Base-by-base conservation (phyloP, 2,888 invertebrate species). In the Nematopogon swammerdamellus region DNA sequence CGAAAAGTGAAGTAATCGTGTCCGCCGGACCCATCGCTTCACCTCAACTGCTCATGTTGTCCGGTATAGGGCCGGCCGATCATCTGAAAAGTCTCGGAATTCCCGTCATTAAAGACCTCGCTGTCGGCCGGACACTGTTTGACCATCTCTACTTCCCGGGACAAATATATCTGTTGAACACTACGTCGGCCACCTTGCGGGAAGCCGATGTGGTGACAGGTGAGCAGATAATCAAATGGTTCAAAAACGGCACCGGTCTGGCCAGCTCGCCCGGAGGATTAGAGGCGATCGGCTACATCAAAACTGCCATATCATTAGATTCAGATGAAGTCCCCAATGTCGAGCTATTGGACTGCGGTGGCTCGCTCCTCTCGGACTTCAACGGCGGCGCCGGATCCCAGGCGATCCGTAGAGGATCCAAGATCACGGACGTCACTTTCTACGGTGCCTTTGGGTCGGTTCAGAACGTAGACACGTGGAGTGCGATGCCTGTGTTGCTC, bases 1-100 rank as follows among this genome's bases (percentile, higher is more conserved):
- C 89, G 4, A 82, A 81, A 44, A 88, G 89, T 60, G 94, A 94
- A 72, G 85, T 97, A 0, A 89, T 97, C 52, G 61, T 96, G 17
- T 87, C 91, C 10, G 93, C 92, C 0, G 96, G 97, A 1, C 84
- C 94, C 1, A 86, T 97, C 53, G 92, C 90, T 59, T 90, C 93
- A 0, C 94, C 96, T 0, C 95, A 97, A 66, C 63, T 97, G 16
- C 81, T 97, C n/a, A 91, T 96, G 91, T 68, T 97, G 2, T 94
- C 94, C 4, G 94, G 94, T 11, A 64, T 85, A 14, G 85, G 85
- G 1, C 84, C 84, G 0, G 65, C 68, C 51, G 70, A 84, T 52
- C 80, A 87, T 59, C 69, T 88, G 1, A 63, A 79, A 51, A 68
- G 75, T 10, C 68, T 85, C 3, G 79, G 77, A 0, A 82, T 89